These are phyloP conservation scores for Lordiphosa mommai DNA, from an alignment of 1,140 invertebrate genomes.

Conservation along the genomic window DNA sequence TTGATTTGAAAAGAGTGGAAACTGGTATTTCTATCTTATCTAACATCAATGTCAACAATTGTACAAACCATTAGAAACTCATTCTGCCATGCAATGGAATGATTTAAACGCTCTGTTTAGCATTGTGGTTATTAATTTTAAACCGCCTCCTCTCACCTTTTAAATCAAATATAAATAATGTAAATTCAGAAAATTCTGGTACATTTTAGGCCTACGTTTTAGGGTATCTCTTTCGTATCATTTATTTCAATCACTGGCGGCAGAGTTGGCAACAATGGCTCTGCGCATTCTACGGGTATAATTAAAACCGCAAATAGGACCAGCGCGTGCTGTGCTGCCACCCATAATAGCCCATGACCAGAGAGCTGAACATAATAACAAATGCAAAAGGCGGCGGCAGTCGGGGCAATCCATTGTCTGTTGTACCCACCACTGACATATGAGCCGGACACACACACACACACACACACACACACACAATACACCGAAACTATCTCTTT, in stretches of 20 bases:
- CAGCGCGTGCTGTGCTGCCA: background rate
- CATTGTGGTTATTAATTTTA: slow-evolving; percentile 10
- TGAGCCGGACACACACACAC: slow-evolving; percentile 28
- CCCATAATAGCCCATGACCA: background rate
- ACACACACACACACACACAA: background rate
- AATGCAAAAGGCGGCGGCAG: background rate
- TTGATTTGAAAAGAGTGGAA: too few relatives aligned
- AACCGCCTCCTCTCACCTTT: too few relatives aligned
- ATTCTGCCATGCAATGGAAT: slow-evolving; percentile 24
- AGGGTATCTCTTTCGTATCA: slow-evolving; percentile 25
- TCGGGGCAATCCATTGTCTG: background rate
- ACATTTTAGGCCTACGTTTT: too few relatives aligned
- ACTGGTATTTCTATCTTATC: too few relatives aligned
- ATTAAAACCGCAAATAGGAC: slow-evolving; percentile 46
- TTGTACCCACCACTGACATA: slow-evolving; percentile 27
- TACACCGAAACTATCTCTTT: background rate
- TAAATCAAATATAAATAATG: too few relatives aligned
- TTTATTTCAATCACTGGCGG: slow-evolving; percentile 46
- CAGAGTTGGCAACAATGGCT: slow-evolving; percentile 10
- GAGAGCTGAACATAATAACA: background rate
- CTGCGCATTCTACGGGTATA: slow-evolving; percentile 27
- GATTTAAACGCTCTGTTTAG: slow-evolving; percentile 42
- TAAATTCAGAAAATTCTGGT: too few relatives aligned
- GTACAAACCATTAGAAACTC: too few relatives aligned
- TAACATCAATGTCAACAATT: too few relatives aligned